A percentile compares a stretch with the other conserved stretches of the same genome.
Evolutionary conservation across 2,797 vertebrate genomes (phyloP).

Genomic region (Mus minutoides): DNA sequence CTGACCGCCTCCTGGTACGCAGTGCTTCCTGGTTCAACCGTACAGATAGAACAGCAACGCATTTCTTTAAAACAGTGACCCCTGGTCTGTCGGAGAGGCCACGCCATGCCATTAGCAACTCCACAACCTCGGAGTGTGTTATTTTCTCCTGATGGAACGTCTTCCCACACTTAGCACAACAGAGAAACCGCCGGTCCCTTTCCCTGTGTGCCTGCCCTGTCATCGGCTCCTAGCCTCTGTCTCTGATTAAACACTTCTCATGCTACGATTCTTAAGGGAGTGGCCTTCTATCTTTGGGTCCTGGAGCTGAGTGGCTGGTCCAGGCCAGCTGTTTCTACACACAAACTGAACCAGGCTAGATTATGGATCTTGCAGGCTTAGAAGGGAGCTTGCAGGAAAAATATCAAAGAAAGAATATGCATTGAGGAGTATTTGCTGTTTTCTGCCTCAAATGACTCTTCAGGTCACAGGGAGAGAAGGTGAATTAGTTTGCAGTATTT

Average conservation of each 20-base stretch:
- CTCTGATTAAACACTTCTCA: not conserved
- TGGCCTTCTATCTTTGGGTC: not conserved
- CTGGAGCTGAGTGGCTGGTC: not conserved
- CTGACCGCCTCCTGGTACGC: not conserved
- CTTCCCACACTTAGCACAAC: not conserved
- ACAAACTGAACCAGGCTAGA: not conserved
- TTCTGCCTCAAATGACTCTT: too few species aligned
- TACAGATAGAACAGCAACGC: not conserved
- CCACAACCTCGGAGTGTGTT: not conserved
- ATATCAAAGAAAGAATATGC: accelerated
- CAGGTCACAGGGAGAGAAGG: accelerated
- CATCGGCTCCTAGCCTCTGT: accelerated
- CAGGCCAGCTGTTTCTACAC: not conserved
- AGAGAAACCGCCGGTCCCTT: not conserved
- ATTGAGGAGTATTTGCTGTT: accelerated
- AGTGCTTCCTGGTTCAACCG: not conserved
- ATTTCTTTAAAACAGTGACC: not conserved
- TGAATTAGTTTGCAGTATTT: not conserved
- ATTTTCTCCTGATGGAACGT: not conserved
- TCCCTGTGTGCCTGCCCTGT: not conserved
- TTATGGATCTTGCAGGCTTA: not conserved
- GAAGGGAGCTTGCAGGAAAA: accelerated
- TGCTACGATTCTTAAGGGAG: not conserved
- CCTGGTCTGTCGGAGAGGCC: not conserved
- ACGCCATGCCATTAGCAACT: too few species aligned